These are phyloP conservation scores for Otus sunia DNA, from an alignment of 2,113 vertebrate genomes.

Conservation along the genomic window DNA sequence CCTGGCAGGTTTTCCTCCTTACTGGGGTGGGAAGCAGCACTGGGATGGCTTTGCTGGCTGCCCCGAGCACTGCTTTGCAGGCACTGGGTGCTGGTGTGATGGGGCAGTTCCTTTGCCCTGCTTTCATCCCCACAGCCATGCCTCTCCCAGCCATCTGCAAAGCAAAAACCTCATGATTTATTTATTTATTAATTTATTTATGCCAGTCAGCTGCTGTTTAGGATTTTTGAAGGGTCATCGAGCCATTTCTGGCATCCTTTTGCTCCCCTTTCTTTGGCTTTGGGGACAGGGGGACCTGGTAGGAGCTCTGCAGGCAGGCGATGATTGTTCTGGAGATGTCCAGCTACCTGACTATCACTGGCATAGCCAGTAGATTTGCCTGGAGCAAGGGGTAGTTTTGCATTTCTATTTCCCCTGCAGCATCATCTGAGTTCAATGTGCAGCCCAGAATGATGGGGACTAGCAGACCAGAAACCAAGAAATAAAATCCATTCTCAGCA, in stretches of 20 bases:
- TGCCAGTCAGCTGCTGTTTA: background rate
- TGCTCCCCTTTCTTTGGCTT: background rate
- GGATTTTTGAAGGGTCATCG: background rate
- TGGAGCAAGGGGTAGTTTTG: background rate
- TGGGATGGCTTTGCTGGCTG: rapidly evolving
- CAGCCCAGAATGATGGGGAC: background rate
- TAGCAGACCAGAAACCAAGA: background rate
- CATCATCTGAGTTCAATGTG: background rate
- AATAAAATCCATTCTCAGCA: background rate
- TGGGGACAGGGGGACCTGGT: background rate
- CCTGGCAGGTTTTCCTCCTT: background rate
- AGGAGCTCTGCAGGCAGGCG: background rate
- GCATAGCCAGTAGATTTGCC: background rate
- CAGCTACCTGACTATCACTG: background rate
- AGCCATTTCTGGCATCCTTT: background rate
- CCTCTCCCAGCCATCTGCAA: background rate
- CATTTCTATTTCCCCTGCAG: rapidly evolving
- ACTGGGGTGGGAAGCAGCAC: background rate
- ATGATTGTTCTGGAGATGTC: background rate
- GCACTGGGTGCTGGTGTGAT: rapidly evolving
- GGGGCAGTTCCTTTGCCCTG: background rate
- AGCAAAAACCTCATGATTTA: background rate
- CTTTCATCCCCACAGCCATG: background rate
- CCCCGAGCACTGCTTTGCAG: background rate
- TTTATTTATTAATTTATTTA: background rate